A percentile compares a stretch with the other conserved stretches of the same genome.
phyloP scores from a whole-genome alignment of 2,888 invertebrate genomes.

The Cheilosia vernalis region DNA sequence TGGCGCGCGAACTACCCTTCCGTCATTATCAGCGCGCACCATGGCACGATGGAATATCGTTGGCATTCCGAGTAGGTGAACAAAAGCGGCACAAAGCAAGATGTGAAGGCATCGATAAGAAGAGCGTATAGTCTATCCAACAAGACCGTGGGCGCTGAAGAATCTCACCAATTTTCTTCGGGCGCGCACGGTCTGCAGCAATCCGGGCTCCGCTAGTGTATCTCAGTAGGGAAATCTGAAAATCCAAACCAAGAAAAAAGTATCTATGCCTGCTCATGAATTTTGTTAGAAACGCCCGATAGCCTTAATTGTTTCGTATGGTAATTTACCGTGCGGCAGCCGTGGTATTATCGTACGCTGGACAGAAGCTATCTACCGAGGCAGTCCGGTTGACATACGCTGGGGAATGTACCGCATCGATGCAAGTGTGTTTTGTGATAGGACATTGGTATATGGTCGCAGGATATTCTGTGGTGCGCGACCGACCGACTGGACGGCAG shows the following conservation, averaged over 20 bases:
- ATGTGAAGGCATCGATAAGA: constrained; percentile 59
- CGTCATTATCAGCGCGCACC: constrained; percentile 61
- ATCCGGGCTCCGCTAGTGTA: constrained; percentile 37
- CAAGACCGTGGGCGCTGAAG: constrained; percentile 66
- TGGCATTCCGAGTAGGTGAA: constrained; percentile 52
- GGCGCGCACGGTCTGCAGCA: constrained; percentile 39
- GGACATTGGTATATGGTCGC: constrained; percentile 15
- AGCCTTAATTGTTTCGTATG: constrained; percentile 74
- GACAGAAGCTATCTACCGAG: constrained; percentile 36
- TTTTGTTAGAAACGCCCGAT: constrained; percentile 71
- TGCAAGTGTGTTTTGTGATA: constrained; percentile 49
- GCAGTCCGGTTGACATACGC: constrained; percentile 38
- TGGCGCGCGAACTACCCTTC: constrained; percentile 54
- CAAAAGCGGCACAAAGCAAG: constrained; percentile 41
- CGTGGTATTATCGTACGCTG: constrained; percentile 12
- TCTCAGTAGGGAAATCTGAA: constrained; percentile 32
- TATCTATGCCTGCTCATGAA: constrained; percentile 54
- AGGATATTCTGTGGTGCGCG: constrained; percentile 2
- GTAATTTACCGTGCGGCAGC: constrained; percentile 63
- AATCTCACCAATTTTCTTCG: constrained; percentile 61
- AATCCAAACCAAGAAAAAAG: constrained; percentile 17
- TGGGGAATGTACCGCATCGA: constrained; percentile 33
- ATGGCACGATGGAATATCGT: constrained; percentile 43
- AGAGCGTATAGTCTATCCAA: constrained; percentile 29
- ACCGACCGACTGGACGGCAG: neutral